Evolutionary conservation across 2,888 invertebrate species (phyloP), one percentile per base, ranked within the genome.

Genomic region (Aleiodes alternator): DNA sequence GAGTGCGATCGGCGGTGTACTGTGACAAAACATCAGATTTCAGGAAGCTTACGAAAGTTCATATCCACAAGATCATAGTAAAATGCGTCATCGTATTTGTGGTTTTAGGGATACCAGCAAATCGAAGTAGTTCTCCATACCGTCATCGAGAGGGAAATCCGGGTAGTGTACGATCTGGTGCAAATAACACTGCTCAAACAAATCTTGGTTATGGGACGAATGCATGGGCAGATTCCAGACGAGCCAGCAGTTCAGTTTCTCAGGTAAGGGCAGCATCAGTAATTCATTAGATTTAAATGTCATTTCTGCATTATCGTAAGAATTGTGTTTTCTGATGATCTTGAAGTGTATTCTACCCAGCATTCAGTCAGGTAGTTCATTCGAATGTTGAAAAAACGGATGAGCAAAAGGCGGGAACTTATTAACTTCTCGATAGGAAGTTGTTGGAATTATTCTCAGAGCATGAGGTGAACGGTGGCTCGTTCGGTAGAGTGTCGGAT

Each of bases 181-280:
- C 90, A 0, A 88, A 89, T 59, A 87, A 89, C 69, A 90, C 90
- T 11, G 90, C 90, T 66, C 89, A 88, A 81, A 88, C 90, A 70
- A 91, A 91, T 83, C 85, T 90, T 75, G 91, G 90, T 76, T 91
- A 91, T 82, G 90, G 89, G 72, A 89, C 89, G 73, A 90, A 89
- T 80, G 85, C 89, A 0, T 90, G 91, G 72, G 92, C 92, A 0
- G 94, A 94, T 73, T 94, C 94, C 0, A 90, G 94, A 72, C 90
- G 94, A 77, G 94, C 94, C 3, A 94, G 94, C 82, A 94, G 94
- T 85, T 94, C 94, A 38, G 94, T 94, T 29, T 94, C 94, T 82
- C 94, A 94, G 92, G 94, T 94, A 89, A 80, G 14, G 6, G 16
- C 14, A 8, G 4, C 2, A 7, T 55, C 14, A 55, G 0, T 0